Conservation (phyloP, 2,888 invertebrate genomes). For the Tetramorium bicarinatum region DNA sequence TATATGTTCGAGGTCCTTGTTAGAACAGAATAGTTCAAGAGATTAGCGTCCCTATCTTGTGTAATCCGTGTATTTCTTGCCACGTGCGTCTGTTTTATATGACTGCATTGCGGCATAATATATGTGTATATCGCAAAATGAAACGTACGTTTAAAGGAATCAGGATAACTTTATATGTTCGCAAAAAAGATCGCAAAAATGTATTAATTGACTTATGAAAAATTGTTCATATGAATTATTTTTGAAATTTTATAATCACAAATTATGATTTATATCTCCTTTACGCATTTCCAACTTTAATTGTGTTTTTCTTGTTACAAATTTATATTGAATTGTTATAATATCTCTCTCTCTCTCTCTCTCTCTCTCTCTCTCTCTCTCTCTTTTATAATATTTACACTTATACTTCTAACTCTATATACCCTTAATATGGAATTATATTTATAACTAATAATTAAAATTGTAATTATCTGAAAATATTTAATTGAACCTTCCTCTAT, state of each 20-base stretch:
- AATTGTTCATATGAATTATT: slow-evolving; percentile 4
- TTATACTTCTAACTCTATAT: background rate
- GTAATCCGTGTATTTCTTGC: slow-evolving; percentile 64
- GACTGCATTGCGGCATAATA: background rate
- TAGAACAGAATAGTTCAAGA: slow-evolving; percentile 38
- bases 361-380: too few species aligned
- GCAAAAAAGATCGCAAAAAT: background rate
- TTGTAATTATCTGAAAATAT: background rate
- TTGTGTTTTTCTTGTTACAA: background rate
- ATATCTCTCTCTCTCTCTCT: too few species aligned
- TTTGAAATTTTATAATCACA: background rate
- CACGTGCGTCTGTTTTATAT: background rate
- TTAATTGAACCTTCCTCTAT: background rate
- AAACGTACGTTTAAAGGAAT: background rate
- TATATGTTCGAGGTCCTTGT: background rate
- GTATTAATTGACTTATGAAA: background rate
- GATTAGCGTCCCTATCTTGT: slow-evolving; percentile 69
- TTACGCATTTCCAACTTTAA: background rate
- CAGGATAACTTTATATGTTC: background rate
- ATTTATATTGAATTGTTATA: background rate
- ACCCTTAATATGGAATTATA: background rate
- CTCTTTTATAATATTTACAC: background rate
- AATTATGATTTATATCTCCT: background rate
- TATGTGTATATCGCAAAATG: background rate
- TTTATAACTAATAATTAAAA: background rate